Evolutionary conservation across 2,113 vertebrate species (phyloP), one percentile per base, ranked within the genome.

Genomic region (Vimba vimba): DNA sequence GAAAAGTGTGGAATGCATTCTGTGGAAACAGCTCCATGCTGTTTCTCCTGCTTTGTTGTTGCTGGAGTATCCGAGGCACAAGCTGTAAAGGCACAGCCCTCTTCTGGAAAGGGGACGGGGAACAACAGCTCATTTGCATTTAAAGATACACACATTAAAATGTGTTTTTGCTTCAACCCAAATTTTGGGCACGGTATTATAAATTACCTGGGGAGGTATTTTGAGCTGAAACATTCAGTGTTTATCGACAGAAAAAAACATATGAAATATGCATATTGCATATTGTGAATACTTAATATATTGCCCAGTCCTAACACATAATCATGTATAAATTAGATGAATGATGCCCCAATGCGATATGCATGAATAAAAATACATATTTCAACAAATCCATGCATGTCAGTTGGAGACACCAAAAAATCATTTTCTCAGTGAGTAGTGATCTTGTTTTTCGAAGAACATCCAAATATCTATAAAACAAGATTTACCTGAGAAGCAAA

Each of bases 321-420:
- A 68, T 13, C 78, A 84, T 39, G 45, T 43, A 47, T 21, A 83
- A 45, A 50, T 33, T 25, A 13, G 4, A 76, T 30, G 45, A 64
- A 19, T 21, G 19, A 21, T 57, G 52, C 19, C 1, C 6, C 55
- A 21, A 21, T 43, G 50, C 45, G 81, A 85, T 47, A 82, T 73
- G 39, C 13, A 81, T 43, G 36, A 82, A 84, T 69, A 21, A 27
- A 79, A 77, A 69, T 23, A 75, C 12, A 82, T 55, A 71, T 84
- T 59, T 84, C 30, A 36, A 9, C 11, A 73, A 69, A 69, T 23
- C 43, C 36, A 62, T 10, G 9, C 21, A 36, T 66, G 62, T 36
- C 59, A 45, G 39, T 78, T 45, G 13, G 9, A 71, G 33, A 23
- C 36, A 30, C 12, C 19, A 69, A 30, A 4, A 17, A 30, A 15